These are phyloP conservation scores for Drosophila prosaltans DNA, from an alignment of 1,140 invertebrate genomes.

Conservation along the genomic window DNA sequence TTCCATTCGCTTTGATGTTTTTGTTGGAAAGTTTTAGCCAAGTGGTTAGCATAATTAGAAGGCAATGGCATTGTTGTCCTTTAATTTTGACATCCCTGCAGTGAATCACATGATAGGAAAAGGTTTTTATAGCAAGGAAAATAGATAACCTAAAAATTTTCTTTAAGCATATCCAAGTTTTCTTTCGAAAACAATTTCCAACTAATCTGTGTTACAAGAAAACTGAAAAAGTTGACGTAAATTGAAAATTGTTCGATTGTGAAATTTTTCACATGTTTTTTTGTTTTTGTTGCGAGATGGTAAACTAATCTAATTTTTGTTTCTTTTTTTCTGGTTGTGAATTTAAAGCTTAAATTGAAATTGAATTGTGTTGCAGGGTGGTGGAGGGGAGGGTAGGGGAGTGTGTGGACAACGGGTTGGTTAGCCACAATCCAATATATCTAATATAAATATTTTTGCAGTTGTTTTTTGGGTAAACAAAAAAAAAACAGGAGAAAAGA, in stretches of 20 bases:
- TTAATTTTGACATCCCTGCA: background rate
- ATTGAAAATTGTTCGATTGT: background rate
- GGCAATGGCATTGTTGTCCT: conserved; percentile 3
- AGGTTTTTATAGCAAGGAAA: no score
- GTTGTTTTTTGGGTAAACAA: conserved; percentile 62
- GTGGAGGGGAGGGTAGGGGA: background rate
- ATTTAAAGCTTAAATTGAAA: conserved; percentile 13
- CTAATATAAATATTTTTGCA: conserved; percentile 81
- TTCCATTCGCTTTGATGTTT: conserved; percentile 57
- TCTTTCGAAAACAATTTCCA: no score
- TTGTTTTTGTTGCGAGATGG: no score
- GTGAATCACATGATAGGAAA: no score
- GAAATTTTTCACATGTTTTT: background rate
- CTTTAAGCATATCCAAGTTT: no score
- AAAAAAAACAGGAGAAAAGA: background rate
- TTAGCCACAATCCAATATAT: conserved; percentile 67
- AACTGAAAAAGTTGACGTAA: no score
- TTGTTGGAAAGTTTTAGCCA: conserved; percentile 36
- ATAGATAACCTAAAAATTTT: no score
- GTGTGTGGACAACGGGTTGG: conserved; percentile 1
- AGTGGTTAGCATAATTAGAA: conserved; percentile 50
- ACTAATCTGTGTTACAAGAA: no score
- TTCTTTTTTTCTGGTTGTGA: background rate
- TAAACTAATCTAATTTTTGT: background rate
- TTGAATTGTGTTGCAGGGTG: conserved; percentile 19